Evolutionary conservation across 2,797 vertebrate species (phyloP).

Genomic region (Cyprinodon diabolis): DNA sequence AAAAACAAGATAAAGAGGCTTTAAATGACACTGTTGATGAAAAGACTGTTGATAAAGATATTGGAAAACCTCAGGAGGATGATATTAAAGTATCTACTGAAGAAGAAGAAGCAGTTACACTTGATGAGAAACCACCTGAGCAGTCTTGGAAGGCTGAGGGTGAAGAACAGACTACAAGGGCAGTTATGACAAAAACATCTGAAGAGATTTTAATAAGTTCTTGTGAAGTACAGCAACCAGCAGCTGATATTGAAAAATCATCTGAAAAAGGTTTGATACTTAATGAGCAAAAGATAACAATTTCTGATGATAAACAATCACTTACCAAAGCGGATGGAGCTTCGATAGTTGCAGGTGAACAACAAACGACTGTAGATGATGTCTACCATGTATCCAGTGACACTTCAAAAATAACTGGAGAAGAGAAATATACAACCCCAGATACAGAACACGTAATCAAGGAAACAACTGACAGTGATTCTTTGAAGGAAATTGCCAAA

Average conservation of each 20-base stretch:
- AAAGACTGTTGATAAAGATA: conserved; percentile 6
- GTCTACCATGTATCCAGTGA: conserved; percentile 18
- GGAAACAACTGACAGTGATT: conserved; percentile 9
- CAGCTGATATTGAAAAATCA: conserved; percentile 16
- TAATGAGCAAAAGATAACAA: conserved; percentile 1
- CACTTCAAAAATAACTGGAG: background rate
- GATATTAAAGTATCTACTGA: conserved; percentile 6
- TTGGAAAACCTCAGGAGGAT: conserved; percentile 19
- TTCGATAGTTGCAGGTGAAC: conserved; percentile 1
- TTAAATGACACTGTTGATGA: conserved; percentile 13
- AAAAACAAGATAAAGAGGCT: conserved; percentile 21
- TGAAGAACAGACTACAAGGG: conserved; percentile 6
- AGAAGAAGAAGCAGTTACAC: conserved; percentile 5
- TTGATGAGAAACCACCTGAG: background rate
- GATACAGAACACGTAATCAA: conserved; percentile 4
- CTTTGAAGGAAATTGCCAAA: conserved; percentile 16
- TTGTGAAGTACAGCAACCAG: conserved; percentile 1
- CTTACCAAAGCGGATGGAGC: background rate
- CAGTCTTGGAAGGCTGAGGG: background rate
- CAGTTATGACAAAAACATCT: conserved; percentile 15
- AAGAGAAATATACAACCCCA: conserved; percentile 8
- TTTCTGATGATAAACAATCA: conserved; percentile 15
- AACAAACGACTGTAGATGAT: background rate
- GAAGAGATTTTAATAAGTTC: background rate
- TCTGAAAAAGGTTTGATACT: conserved; percentile 4